Base-by-base conservation (phyloP, 2,888 invertebrate species). In the Andrena minutula region DNA sequence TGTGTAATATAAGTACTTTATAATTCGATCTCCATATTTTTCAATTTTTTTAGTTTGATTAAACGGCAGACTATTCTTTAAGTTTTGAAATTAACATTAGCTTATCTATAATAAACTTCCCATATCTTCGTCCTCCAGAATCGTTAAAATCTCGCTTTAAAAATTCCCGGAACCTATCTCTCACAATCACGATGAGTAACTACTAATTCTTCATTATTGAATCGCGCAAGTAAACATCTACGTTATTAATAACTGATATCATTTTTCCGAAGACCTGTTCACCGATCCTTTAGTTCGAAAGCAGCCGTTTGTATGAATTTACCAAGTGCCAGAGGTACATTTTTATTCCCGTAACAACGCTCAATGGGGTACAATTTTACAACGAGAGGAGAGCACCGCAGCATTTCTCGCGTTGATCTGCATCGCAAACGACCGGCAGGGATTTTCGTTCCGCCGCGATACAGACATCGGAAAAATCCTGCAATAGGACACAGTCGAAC, bases 341-440 rank as follows among this genome's bases (percentile, higher is more conserved):
- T 78, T 63, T 60, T 47, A 53, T 60, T 20, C 32, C 8, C 35
- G 30, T 8, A 60, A 41, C 66, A 12, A 56, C 61, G 66, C 28
- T 28, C 20, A 69, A 63, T 56, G 66, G 61, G 74, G 68, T 74
- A 53, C 56, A 47, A 61, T 60, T 64, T 75, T 49, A 53, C 77
- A 47, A 35, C 16, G 23, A n/a, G 69, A 1, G 53, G 10, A 53
- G 35, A 26, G 23, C 49, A 41, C 20, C 20, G 63, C 8, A n/a
- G 41, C 64, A 30, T 69, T 69, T 71, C 63, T 53, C 69, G 69
- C 53, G 80, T 71, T 75, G 66, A 75, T 80, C 66, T 82, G 82
- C 80, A 82, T 75, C 60, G 65, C 63, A 79, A 82, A 82, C 71
- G 70, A 82, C 66, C 72, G 20, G 76, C 69, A 6, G 58, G 68